Base-by-base conservation (phyloP, 2,113 vertebrate species). In the Hystrix brachyura region DNA sequence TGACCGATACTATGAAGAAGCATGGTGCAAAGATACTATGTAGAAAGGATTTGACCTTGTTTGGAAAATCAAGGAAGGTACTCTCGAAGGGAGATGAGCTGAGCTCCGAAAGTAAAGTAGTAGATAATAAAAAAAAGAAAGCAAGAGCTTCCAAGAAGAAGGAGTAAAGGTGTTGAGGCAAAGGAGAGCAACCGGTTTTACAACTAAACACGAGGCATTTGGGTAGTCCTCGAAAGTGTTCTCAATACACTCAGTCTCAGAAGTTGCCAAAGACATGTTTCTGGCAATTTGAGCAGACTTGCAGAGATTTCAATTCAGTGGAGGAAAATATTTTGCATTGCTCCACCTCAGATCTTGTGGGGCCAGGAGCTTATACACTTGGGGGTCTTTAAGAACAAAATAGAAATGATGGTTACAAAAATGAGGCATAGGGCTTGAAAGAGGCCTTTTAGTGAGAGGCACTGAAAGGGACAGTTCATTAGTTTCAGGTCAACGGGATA, bases 1-100 rank as follows among this genome's bases (percentile, higher is more conserved):
- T 46, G 43, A 8, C 23, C 18, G 32, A n/a, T 78, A 25, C 72
- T 12, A 19, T 7, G 4, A 60, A 78, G 38, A 59, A 29, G 7
- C 10, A 3, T 15, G 12, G 34, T 46, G 10, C 0, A 0, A 21
- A 38, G 55, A 25, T 21, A n/a, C 0, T 55, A 2, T 8, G 3
- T 29, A 62, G 2, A 51, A 43, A 93, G 1, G 43, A 29, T 46
- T 14, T 76, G 62, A 82, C 27, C 19, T 79, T 25, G 48, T 74
- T 23, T 5, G 23, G 34, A 34, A 87, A 62, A 21, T 69, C 43
- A 67, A 48, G 51, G 38, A 72, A 14, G 23, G 4, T 21, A 23
- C 64, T 62, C 8, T 53, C 34, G n/a, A 78, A 38, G 62, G 62
- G 23, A 2, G 62, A 1, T 43, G 65, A 69, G 48, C 59, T 94